Evolutionary conservation across 2,888 invertebrate genomes (phyloP).

Genomic region (Drosophila quinaria): DNA sequence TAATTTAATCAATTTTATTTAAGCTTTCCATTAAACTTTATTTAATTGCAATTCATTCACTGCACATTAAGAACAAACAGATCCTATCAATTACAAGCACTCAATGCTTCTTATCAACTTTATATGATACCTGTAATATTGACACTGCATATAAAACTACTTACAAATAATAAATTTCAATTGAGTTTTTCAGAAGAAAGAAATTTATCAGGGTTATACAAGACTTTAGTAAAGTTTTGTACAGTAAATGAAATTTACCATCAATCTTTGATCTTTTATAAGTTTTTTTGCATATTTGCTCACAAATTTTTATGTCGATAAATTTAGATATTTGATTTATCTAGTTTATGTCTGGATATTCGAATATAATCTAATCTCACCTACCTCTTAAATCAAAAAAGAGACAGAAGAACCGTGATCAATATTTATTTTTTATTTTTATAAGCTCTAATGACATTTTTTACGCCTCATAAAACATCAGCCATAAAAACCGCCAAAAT

Average conservation of each 20-base stretch:
- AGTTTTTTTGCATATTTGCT: too few species aligned
- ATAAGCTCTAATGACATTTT: conserved; percentile 61
- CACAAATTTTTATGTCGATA: too few species aligned
- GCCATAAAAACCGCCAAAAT: conserved; percentile 46
- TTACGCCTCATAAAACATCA: conserved; percentile 65
- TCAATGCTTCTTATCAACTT: neutral
- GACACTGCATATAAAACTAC: neutral
- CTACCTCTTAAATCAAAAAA: neutral
- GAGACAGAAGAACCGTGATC: conserved; percentile 2
- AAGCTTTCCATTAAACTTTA: conserved; percentile 55
- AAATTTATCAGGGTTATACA: too few species aligned
- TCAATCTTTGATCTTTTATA: too few species aligned
- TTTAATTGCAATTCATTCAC: conserved; percentile 54
- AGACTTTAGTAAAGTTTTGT: too few species aligned
- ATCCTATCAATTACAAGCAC: conserved; percentile 15
- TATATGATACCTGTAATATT: neutral
- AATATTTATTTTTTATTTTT: conserved; percentile 51
- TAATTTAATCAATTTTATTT: conserved; percentile 66
- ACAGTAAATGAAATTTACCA: too few species aligned
- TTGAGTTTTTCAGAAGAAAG: too few species aligned
- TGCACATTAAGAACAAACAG: conserved; percentile 6
- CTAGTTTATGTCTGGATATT: too few species aligned
- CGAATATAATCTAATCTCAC: too few species aligned
- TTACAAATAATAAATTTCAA: neutral
- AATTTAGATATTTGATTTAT: too few species aligned